Conservation (phyloP, 2,888 invertebrate genomes). For the Byasa hedistus region DNA sequence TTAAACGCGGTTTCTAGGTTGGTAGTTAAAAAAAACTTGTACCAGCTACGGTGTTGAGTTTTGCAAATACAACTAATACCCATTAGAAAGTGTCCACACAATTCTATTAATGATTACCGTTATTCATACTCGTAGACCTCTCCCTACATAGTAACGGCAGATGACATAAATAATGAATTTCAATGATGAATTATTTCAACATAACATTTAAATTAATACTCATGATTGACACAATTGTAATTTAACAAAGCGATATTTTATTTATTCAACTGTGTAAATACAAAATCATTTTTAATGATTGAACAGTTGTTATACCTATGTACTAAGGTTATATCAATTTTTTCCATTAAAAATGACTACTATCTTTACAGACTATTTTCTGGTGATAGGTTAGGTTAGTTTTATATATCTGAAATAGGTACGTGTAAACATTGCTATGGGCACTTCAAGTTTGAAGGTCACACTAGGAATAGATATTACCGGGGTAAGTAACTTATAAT, state of each 20-base stretch:
- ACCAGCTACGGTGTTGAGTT: no score
- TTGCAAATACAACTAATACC: neutral
- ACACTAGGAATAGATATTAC: no score
- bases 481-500: no score
- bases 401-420: no score
- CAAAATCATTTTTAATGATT: neutral
- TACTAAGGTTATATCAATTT: neutral
- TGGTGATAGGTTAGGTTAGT: no score
- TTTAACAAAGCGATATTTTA: neutral
- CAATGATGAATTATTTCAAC: neutral
- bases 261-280: neutral
- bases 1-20: no score
- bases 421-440: no score
- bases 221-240: neutral
- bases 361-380: no score
- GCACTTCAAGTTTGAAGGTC: no score
- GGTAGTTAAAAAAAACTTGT: no score
- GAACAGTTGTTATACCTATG: neutral
- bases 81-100: neutral
- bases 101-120: neutral
- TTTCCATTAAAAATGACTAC: no score
- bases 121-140: neutral
- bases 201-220: neutral
- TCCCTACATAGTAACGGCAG: neutral
- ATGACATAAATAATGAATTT: neutral